Evolutionary conservation across 2,888 invertebrate species (phyloP), one percentile per base, ranked within the genome.

Genomic region (Nephrotoma guestfalica): DNA sequence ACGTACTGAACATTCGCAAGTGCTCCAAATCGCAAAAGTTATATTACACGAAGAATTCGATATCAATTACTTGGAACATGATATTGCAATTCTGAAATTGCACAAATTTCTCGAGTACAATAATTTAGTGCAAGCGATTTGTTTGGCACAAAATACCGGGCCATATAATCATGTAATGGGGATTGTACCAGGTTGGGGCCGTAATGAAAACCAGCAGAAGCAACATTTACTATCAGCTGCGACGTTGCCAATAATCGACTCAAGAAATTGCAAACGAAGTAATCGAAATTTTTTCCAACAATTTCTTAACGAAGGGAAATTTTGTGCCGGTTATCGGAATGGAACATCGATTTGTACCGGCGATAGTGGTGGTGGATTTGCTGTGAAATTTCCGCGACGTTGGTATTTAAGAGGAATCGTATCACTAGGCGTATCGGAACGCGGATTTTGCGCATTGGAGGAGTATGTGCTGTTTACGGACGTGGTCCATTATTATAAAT

Each of bases 321-420:
- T 83, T 40, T 83, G 83, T 41, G 83, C 83, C 6, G 83, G 83
- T 9, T 83, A 83, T 83, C 40, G 83, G 3, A 83, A 83, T 41
- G 83, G 83, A 11, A 41, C 83, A 41, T 41, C 40, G 6, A 11
- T 83, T 41, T 83, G 83, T 41, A 83, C 83, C 11, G 83, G 83
- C 0, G 83, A 83, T 41, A 83, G 83, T 41, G 87, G 86, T 41
- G 87, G 87, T n/a, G 86, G 86, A 45, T 86, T 87, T n/a, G 87
- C 71, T 13, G 15, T 87, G 0, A 43, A 87, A 71, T 41, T 11
- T 51, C 42, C 41, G 0, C 47, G 42, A 6, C 43, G 51, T 1
- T 87, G 83, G 86, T 87, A 87, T 47, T 84, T 87, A 30, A 30
- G 87, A 51, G 87, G 87, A 15, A 45, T 86, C 2, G 43, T 87